Evolutionary conservation across 1,140 invertebrate species (phyloP).

Genomic region (Scaptomyza graminum): DNA sequence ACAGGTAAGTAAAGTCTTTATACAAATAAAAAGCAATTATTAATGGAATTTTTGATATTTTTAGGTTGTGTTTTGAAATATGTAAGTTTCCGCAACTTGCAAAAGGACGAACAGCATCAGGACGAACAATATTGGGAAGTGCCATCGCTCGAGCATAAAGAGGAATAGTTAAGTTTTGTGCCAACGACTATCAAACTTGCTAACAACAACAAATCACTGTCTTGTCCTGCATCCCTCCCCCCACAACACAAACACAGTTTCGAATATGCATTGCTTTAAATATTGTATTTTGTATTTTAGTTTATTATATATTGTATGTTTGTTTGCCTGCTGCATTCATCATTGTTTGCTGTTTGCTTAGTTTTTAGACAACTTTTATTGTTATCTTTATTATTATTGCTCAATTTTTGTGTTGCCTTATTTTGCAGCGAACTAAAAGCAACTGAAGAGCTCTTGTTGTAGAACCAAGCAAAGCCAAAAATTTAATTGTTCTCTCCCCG

Average conservation of each 20-base stretch:
- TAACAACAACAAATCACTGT: conserved; percentile 23
- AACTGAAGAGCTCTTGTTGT: conserved; percentile 62
- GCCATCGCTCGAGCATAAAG: conserved; percentile 78
- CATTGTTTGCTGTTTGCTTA: conserved; percentile 58
- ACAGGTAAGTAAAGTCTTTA: conserved; percentile 87
- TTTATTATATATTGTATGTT: conserved; percentile 9
- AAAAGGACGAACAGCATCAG: conserved; percentile 85
- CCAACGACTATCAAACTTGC: conserved; percentile 18
- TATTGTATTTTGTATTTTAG: conserved; percentile 33
- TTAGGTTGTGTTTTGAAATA: conserved; percentile 84
- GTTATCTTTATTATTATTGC: conserved; percentile 17
- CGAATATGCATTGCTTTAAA: conserved; percentile 50
- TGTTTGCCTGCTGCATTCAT: conserved; percentile 11
- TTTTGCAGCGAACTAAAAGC: conserved; percentile 70
- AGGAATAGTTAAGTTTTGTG: conserved; percentile 79
- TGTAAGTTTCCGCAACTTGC: conserved; percentile 84
- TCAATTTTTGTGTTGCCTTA: conserved; percentile 15
- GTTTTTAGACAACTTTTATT: conserved; percentile 26
- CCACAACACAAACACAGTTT: neutral
- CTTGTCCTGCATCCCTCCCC: conserved; percentile 20
- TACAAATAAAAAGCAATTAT: neutral
- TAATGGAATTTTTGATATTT: conserved; percentile 28
- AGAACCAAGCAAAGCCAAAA: conserved; percentile 25
- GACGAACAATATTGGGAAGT: conserved; percentile 86
- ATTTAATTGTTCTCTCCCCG: conserved; percentile 8